Conservation (phyloP, 2,888 invertebrate genomes). For the Pocota personata region DNA sequence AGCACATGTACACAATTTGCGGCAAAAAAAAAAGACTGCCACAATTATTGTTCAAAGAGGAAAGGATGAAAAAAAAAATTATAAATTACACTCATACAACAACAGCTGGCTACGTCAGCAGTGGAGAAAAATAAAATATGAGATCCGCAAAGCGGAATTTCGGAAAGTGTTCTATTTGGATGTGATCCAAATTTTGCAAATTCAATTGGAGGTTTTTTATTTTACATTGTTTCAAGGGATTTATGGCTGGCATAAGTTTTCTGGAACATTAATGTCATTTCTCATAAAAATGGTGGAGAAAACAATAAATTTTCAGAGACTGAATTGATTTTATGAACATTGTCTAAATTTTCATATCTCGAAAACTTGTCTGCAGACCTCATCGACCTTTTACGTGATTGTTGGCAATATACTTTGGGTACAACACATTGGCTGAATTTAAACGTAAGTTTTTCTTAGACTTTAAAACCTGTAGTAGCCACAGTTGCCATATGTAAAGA, state of each 20-base stretch:
- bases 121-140: neutral
- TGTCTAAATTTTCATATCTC: no score
- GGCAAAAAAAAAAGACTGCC: neutral
- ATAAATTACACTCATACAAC: neutral
- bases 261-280: neutral
- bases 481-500: no score
- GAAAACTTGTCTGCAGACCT: no score
- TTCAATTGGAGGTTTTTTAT: neutral
- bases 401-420: no score
- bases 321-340: neutral
- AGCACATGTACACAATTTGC: neutral
- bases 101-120: neutral
- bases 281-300: neutral
- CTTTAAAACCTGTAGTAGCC: no score
- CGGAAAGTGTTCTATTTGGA: constrained; percentile 32
- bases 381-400: no score
- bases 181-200: constrained; percentile 18
- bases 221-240: neutral
- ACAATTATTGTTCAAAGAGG: neutral
- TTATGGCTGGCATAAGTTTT: neutral
- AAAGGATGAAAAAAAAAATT: neutral
- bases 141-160: constrained; percentile 9
- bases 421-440: no score
- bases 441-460: no score
- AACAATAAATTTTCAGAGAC: neutral